Conservation (phyloP, 2,113 vertebrate species). For the Malaclemys terrapin region DNA sequence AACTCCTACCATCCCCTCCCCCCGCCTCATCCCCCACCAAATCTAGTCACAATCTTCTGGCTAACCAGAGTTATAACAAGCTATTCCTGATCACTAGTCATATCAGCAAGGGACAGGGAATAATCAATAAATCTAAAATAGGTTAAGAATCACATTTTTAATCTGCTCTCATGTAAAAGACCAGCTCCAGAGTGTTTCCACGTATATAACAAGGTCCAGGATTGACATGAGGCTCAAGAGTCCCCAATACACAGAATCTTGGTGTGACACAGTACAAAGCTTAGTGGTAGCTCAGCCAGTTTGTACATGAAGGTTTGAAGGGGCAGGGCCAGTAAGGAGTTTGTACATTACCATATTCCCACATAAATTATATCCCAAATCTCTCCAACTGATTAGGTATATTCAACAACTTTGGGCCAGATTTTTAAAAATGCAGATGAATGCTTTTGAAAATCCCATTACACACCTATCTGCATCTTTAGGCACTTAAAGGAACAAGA, state of each 20-base stretch:
- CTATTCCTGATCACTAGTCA: neutral
- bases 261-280: neutral
- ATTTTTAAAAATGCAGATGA: neutral
- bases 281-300: neutral
- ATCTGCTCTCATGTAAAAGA: neutral
- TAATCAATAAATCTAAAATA: neutral
- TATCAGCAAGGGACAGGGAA: neutral
- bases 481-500: too few relatives aligned
- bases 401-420: neutral
- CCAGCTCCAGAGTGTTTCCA: neutral
- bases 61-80: neutral
- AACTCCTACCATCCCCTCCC: neutral
- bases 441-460: neutral
- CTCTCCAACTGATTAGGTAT: neutral
- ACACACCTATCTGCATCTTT: neutral
- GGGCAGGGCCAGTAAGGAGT: neutral
- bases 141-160: neutral
- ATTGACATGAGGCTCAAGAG: neutral
- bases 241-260: neutral
- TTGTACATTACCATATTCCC: neutral
- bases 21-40: neutral
- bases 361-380: neutral
- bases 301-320: neutral
- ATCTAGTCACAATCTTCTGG: neutral
- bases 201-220: neutral